Evolutionary conservation across 2,113 vertebrate species (phyloP), one percentile per base, ranked within the genome.

Genomic region (Xyrauchen texanus): DNA sequence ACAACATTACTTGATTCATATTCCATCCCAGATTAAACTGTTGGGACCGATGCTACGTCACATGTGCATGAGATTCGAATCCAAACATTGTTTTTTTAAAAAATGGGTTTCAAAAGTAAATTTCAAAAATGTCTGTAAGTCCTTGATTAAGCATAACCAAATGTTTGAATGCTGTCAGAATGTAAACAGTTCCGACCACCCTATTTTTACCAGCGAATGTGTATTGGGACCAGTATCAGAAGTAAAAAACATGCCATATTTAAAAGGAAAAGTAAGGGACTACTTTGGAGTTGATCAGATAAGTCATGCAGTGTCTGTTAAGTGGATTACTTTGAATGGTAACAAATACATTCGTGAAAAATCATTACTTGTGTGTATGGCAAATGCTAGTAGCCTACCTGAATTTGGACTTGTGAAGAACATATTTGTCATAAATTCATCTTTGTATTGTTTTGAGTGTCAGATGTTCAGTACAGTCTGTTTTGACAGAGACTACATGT

Each of bases 141-240:
- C 76, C 10, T 73, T 72, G 13, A 61, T 72, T 9, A 72, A 9
- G 9, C 42, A 82, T 72, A 84, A 81, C 49, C 61, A 68, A 81
- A 71, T 83, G 74, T 84, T 55, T 64, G 79, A 81, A 81, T 78
- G 76, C 16, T 81, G 76, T 70, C 76, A 84, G 52, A 80, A 83
- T 80, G 66, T 65, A 4, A 76, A 51, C 57, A 11, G 52, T 65
- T 70, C 77, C 62, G 21, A 83, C 4, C 77, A 79, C 44, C 77
- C 70, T 4, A 83, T 83, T 75, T 76, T 83, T 70, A 8, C 64
- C 9, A 75, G 62, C 60, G 74, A 81, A 51, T 72, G 76, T 78
- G 45, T 47, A 8, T 58, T 84, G 75, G 82, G 69, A 69, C 79
- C 82, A 45, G 66, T 67, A 69, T 81, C 79, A 57, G 79, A 81